Evolutionary conservation across 2,113 vertebrate genomes (phyloP).

Genomic region (Petroica traversi): DNA sequence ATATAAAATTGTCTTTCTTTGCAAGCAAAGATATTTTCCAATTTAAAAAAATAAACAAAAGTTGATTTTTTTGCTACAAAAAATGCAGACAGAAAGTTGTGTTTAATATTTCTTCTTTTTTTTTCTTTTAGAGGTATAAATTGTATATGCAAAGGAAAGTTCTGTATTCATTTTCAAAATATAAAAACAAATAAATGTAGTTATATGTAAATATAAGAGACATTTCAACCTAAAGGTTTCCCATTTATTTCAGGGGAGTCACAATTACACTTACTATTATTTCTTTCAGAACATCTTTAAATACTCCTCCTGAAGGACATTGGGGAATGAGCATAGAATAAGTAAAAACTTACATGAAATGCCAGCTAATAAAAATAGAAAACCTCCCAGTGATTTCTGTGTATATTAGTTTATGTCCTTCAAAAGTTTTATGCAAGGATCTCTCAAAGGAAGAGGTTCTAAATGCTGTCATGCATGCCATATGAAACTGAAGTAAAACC

Average conservation of each 20-base stretch:
- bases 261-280: background rate
- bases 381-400: background rate
- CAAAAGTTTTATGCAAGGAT: background rate
- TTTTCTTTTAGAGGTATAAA: background rate
- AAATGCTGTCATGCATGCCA: rapidly evolving
- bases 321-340: background rate
- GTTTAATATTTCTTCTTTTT: background rate
- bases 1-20: background rate
- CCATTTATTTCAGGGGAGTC: background rate
- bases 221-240: rapidly evolving
- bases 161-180: background rate
- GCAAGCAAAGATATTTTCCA: background rate
- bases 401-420: background rate
- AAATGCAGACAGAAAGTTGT: rapidly evolving
- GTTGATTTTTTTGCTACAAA: too few relatives aligned
- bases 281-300: background rate
- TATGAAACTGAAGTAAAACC: background rate
- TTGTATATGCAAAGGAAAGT: background rate
- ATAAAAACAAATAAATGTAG: rapidly evolving
- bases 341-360: background rate
- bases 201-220: background rate
- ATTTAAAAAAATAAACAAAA: background rate
- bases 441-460: background rate
- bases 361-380: background rate
- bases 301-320: background rate